Evolutionary conservation across 2,113 vertebrate genomes (phyloP).

Genomic region (Amblyopsis rosae): DNA sequence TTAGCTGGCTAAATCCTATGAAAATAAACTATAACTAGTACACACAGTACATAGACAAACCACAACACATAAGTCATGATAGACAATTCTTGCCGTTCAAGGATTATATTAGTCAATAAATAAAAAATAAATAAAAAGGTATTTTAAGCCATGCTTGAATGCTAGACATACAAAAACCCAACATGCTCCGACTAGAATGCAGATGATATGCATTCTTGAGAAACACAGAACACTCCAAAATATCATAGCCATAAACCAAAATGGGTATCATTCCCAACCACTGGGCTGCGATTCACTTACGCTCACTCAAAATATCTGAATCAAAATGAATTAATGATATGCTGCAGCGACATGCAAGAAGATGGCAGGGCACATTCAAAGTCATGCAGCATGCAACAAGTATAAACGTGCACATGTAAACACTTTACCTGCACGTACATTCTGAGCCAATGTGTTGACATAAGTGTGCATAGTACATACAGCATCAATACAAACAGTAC

Average conservation of each 20-base stretch:
- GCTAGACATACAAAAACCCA: background rate
- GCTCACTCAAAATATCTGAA: no score
- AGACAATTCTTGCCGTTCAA: background rate
- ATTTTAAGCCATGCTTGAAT: background rate
- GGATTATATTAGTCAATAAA: background rate
- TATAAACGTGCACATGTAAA: background rate
- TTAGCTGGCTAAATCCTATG: background rate
- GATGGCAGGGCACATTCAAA: background rate
- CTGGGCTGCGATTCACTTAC: background rate
- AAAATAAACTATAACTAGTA: background rate
- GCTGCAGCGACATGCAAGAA: background rate
- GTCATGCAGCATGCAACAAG: constrained; percentile 2
- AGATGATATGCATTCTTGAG: background rate
- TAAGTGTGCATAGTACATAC: no score
- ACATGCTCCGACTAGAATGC: background rate
- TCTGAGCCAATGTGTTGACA: no score
- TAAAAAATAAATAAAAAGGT: background rate
- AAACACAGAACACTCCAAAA: background rate
- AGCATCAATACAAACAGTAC: no score
- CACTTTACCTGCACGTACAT: background rate
- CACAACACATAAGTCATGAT: no score
- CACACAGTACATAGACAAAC: no score
- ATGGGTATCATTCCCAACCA: background rate
- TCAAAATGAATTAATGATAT: background rate
- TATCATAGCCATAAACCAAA: background rate